These are phyloP conservation scores for Machimus rusticus DNA, from an alignment of 2,888 invertebrate genomes.

Conservation along the genomic window DNA sequence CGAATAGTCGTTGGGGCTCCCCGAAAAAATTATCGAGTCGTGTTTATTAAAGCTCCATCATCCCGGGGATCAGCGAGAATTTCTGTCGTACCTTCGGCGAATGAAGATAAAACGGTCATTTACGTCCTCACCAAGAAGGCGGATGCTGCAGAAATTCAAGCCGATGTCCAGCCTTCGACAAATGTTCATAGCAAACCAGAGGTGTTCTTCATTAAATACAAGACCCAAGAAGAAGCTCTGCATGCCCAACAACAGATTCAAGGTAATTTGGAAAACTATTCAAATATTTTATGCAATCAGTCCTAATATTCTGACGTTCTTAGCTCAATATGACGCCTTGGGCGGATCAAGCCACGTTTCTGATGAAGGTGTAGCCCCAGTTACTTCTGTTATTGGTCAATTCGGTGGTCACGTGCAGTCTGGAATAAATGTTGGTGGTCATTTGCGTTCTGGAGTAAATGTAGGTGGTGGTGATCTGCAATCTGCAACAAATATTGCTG, in stretches of 20 bases:
- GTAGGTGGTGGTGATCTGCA: slow-evolving; percentile 47
- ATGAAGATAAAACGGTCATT: slow-evolving; percentile 62
- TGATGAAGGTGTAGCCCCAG: slow-evolving; percentile 60
- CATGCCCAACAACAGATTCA: slow-evolving; percentile 62
- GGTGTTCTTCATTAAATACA: slow-evolving; percentile 63
- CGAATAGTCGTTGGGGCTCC: slow-evolving; percentile 54
- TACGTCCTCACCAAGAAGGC: slow-evolving; percentile 61
- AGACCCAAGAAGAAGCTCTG: slow-evolving; percentile 60
- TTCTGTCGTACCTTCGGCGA: slow-evolving; percentile 56
- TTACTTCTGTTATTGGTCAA: slow-evolving; percentile 59
- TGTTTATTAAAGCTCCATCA: slow-evolving; percentile 61
- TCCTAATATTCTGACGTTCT: background rate
- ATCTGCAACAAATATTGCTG: background rate
- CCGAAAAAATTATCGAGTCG: slow-evolving; percentile 61
- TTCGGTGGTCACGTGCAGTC: slow-evolving; percentile 50
- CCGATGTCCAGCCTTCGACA: slow-evolving; percentile 57
- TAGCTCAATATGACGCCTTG: slow-evolving; percentile 61
- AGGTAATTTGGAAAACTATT: slow-evolving; percentile 41
- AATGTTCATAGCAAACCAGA: slow-evolving; percentile 60
- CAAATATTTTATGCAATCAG: background rate
- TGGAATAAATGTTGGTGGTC: slow-evolving; percentile 49
- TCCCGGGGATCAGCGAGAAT: slow-evolving; percentile 51
- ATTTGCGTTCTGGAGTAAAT: background rate
- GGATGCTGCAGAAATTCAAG: slow-evolving; percentile 57
- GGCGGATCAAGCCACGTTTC: slow-evolving; percentile 60